Percentiles rank a stretch among this genome's conserved stretches.
These are phyloP conservation scores for Prietella phreatophila DNA, from an alignment of 2,113 vertebrate genomes.

Conservation along the genomic window DNA sequence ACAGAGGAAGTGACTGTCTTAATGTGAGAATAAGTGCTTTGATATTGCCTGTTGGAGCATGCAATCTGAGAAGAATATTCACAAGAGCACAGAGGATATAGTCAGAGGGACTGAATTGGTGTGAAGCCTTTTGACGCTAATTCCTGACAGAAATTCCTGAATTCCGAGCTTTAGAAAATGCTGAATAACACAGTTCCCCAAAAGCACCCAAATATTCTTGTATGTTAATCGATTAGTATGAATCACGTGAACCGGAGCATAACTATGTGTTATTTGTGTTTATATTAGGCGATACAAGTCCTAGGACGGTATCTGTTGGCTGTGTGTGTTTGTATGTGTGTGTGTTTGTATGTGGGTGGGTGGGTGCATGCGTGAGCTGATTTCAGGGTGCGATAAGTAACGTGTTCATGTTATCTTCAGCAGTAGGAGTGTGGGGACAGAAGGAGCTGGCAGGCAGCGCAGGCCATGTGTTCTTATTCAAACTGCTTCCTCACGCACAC, in stretches of 20 bases:
- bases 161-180: background rate
- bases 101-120: constrained; percentile 8
- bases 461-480: constrained; percentile 32
- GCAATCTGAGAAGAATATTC: background rate
- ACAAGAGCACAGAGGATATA: background rate
- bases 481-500: background rate
- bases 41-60: constrained; percentile 1
- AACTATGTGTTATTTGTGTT: background rate
- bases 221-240: background rate
- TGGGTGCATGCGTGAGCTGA: background rate
- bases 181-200: background rate
- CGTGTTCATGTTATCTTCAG: constrained; percentile 5
- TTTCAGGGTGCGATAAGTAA: constrained; percentile 27
- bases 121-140: background rate
- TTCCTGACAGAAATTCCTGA: background rate
- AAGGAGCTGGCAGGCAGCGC: constrained; percentile 10
- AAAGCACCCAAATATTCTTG: background rate
- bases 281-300: background rate
- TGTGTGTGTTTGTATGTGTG: background rate
- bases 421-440: background rate
- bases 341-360: background rate
- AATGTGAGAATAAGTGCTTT: constrained; percentile 29
- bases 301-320: background rate
- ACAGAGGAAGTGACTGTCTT: constrained; percentile 10
- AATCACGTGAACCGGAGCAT: background rate